Percentiles rank a stretch among this genome's conserved stretches.
Evolutionary conservation across 1,140 invertebrate species (phyloP).

Genomic region (Hirudo medicinalis): DNA sequence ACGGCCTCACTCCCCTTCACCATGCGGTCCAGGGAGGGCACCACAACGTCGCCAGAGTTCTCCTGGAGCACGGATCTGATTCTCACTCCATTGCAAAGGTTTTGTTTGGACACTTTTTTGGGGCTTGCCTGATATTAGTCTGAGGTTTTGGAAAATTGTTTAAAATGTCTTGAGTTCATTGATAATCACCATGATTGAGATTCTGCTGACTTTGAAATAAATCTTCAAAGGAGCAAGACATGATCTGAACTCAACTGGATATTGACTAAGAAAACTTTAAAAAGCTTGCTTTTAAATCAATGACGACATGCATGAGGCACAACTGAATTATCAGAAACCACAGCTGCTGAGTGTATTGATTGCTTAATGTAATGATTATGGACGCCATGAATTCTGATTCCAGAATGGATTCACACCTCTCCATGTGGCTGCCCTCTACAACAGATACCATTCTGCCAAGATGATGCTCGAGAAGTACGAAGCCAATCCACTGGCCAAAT

Average conservation of each 20-base stretch:
- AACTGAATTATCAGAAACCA: too few relatives aligned
- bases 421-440: constrained; percentile 90
- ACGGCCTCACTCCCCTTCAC: constrained; percentile 75
- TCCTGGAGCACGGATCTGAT: constrained; percentile 84
- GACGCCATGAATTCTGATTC: constrained; percentile 23
- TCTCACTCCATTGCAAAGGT: constrained; percentile 65
- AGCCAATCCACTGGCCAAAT: constrained; percentile 87
- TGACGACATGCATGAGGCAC: too few relatives aligned
- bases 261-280: too few relatives aligned
- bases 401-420: constrained; percentile 84
- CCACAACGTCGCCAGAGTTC: constrained; percentile 83
- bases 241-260: too few relatives aligned
- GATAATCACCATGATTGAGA: too few relatives aligned
- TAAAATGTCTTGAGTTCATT: too few relatives aligned
- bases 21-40: constrained; percentile 90
- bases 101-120: neutral
- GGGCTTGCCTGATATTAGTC: neutral
- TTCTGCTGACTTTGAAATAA: too few relatives aligned
- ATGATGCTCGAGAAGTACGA: constrained; percentile 78
- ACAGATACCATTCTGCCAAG: constrained; percentile 61
- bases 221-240: too few relatives aligned
- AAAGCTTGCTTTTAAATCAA: too few relatives aligned
- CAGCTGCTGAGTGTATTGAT: too few relatives aligned
- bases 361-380: too few relatives aligned
- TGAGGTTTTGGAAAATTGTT: neutral